Base-by-base conservation (phyloP, 2,113 vertebrate genomes). In the Cervus canadensis region DNA sequence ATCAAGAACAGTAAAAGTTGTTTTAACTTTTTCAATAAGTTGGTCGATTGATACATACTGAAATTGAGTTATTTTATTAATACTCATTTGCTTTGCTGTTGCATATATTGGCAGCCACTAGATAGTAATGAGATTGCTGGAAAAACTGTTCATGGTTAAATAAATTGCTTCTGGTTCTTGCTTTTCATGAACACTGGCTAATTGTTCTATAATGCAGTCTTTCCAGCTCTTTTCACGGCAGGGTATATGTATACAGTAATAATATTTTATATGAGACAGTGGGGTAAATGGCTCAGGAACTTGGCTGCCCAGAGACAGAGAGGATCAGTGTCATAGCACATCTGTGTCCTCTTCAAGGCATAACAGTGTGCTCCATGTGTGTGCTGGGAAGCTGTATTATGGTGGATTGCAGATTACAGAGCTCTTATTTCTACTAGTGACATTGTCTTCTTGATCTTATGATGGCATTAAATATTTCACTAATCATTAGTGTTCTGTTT, bases 31-130 rank as follows among this genome's bases (percentile, higher is more conserved):
- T 74, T 86, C 30, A 64, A 21, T 48, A 74, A 89, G n/a, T 76
- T 57, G 48, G 4, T 33, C 48, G 74, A 3, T 36, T 36, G 52
- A 67, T 76, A 81, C 11, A 21, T 62, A 17, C 19, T 76, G 67
- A 56, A 84, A 36, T 36, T 94, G 91, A 81, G 56, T 92, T 91
- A 28, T 87, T 62, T 88, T 78, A 40, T 89, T 89, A 86, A 52
- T 91, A 81, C 19, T 82, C 5, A 36, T 33, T 79, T 84, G 48
- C n/a, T 59, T 78, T 83, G 25, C 54, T 83, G 26, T 48, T 40
- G 45, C 6, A 60, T 76, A 48, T 64, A 28, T 84, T 74, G 8
- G 16, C 48, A 50, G 48, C 48, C 56, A 95, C 87, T 71, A 48
- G 13, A 30, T 87, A 40, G 48, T 67, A 52, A 28, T 48, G 1